These are phyloP conservation scores for Lepeophtheirus salmonis DNA, from an alignment of 1,140 invertebrate species.

Conservation along the genomic window DNA sequence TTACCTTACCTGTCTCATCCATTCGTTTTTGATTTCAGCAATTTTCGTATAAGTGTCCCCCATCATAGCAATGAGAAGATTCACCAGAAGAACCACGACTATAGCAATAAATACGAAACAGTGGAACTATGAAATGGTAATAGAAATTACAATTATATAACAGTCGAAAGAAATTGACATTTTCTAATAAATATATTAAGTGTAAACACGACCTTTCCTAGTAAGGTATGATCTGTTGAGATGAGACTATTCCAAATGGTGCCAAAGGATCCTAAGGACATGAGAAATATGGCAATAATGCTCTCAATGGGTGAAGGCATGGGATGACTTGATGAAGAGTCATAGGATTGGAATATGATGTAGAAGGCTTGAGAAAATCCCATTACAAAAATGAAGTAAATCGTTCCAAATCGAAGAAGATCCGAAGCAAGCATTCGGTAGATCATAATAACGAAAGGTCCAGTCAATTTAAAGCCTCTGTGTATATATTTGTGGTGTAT, in stretches of 20 bases:
- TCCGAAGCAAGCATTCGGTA: conserved; percentile 95
- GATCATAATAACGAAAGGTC: conserved; percentile 98
- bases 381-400: conserved; percentile 90
- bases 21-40: conserved; percentile 88
- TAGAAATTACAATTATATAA: conserved; percentile 3
- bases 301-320: conserved; percentile 77
- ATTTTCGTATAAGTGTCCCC: conserved; percentile 97
- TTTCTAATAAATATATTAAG: conserved; percentile 17
- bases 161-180: conserved; percentile 17
- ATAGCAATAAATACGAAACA: conserved; percentile 93
- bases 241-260: conserved; percentile 78
- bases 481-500: too few relatives aligned
- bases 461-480: conserved; percentile 90
- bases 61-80: conserved; percentile 99
- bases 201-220: conserved; percentile 50
- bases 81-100: conserved; percentile 80
- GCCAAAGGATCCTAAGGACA: conserved; percentile 89
- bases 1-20: conserved; percentile 75
- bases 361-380: conserved; percentile 94
- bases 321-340: conserved; percentile 44
- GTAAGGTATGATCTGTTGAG: conserved; percentile 60
- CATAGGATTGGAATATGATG: conserved; percentile 71
- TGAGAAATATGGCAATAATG: conserved; percentile 89
- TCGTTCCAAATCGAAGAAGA: conserved; percentile 77
- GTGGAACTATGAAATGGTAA: conserved; percentile 42